phyloP scores from a whole-genome alignment of 2,888 invertebrate species.

The Zonitis immaculata region DNA sequence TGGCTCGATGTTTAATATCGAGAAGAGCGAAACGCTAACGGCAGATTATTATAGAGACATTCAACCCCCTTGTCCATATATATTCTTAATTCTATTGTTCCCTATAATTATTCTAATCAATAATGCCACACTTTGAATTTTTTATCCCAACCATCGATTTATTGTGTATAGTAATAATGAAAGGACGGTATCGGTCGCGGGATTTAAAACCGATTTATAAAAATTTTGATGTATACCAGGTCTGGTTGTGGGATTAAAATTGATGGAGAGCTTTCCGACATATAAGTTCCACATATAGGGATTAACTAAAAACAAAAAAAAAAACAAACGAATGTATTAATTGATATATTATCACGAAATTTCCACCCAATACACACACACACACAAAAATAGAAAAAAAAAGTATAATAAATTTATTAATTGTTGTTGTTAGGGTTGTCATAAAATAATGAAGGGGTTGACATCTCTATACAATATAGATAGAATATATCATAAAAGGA shows the following conservation, averaged over 20 bases:
- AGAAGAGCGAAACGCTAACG: neutral
- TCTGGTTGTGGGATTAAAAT: slow-evolving; percentile 8
- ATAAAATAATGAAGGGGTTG: slow-evolving; percentile 8
- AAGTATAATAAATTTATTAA: too few species aligned
- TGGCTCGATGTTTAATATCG: neutral
- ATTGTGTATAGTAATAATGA: too few species aligned
- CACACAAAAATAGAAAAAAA: too few species aligned
- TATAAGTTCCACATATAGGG: slow-evolving; percentile 1
- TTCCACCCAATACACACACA: too few species aligned
- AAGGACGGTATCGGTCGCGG: too few species aligned
- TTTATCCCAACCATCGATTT: neutral
- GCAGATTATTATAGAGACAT: neutral
- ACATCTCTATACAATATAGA: slow-evolving; percentile 20
- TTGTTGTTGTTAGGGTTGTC: too few species aligned
- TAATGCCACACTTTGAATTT: too few species aligned
- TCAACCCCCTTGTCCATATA: neutral
- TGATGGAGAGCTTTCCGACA: slow-evolving; percentile 3
- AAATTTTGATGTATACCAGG: neutral
- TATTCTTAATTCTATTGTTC: too few species aligned
- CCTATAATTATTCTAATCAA: neutral
- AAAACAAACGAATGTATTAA: slow-evolving; percentile 1
- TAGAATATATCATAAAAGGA: too few species aligned
- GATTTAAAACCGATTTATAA: slow-evolving; percentile 9
- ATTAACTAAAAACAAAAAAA: too few species aligned
- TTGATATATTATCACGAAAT: slow-evolving; percentile 5